Evolutionary conservation across 2,888 invertebrate genomes (phyloP).

Genomic region (Pilophorus perplexus): DNA sequence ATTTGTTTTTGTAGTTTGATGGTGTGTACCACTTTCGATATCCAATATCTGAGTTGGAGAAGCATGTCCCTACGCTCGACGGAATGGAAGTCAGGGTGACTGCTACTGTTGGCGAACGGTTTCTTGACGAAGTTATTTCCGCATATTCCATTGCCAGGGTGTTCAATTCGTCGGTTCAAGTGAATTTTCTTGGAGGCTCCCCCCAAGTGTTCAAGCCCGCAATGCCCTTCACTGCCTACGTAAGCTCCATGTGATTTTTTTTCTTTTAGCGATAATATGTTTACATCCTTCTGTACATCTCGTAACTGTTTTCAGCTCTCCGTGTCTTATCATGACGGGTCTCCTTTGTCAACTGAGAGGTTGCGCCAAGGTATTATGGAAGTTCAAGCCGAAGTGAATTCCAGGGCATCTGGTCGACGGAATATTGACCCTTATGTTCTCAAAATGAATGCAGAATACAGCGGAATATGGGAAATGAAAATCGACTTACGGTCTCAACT

Average conservation of each 20-base stretch:
- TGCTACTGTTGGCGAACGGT: conserved; percentile 83
- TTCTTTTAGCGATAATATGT: neutral
- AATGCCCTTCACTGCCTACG: conserved; percentile 85
- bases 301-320: too few relatives aligned
- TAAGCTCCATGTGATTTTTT: conserved; percentile 55
- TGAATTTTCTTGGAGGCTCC: conserved; percentile 82
- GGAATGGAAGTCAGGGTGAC: conserved; percentile 80
- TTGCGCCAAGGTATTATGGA: conserved; percentile 65
- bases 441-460: conserved; percentile 63
- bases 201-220: conserved; percentile 94
- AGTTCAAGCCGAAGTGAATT: conserved; percentile 63
- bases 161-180: conserved; percentile 79
- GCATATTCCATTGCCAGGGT: conserved; percentile 85
- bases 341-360: conserved; percentile 66
- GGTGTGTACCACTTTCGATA: conserved; percentile 85
- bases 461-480: conserved; percentile 79
- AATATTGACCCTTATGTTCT: conserved; percentile 63
- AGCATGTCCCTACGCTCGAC: conserved; percentile 64
- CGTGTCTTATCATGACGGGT: conserved; percentile 88
- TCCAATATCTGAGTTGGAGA: conserved; percentile 74
- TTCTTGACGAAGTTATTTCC: conserved; percentile 77
- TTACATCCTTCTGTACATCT: too few relatives aligned
- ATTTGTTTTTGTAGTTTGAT: conserved; percentile 66
- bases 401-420: conserved; percentile 61
- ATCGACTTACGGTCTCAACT: conserved; percentile 70